Evolutionary conservation across 2,888 invertebrate genomes (phyloP).

Genomic region (Carpatolechia fugitivella): DNA sequence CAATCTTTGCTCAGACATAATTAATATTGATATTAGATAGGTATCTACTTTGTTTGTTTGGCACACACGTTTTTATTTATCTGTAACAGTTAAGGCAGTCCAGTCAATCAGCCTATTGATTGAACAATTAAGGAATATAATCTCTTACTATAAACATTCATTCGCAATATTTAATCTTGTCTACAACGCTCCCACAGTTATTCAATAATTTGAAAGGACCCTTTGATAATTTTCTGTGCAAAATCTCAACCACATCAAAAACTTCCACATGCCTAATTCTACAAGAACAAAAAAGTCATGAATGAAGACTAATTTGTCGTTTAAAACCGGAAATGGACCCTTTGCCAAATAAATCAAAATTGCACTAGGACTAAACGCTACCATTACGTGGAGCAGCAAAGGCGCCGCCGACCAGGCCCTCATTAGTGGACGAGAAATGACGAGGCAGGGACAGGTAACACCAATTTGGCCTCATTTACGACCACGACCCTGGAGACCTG

Average conservation of each 20-base stretch:
- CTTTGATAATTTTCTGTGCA: no score
- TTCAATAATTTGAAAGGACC: constrained; percentile 8
- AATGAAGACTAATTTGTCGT: constrained; percentile 53
- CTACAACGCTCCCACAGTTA: not conserved
- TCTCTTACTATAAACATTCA: no score
- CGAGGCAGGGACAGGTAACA: constrained; percentile 39
- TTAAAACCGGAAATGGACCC: constrained; percentile 69
- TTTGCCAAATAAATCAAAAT: constrained; percentile 74
- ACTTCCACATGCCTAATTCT: not conserved
- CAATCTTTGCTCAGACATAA: not conserved
- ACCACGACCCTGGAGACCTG: not conserved
- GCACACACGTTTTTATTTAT: not conserved
- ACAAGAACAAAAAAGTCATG: constrained; percentile 37
- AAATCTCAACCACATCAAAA: not conserved
- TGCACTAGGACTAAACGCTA: constrained; percentile 51
- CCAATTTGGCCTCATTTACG: constrained; percentile 49
- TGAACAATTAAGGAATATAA: no score
- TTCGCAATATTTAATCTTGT: no score
- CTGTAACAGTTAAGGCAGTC: not conserved
- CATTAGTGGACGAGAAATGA: constrained; percentile 50
- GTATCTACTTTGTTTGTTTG: not conserved
- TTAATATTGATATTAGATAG: not conserved
- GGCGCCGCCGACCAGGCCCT: constrained; percentile 44
- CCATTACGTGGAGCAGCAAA: constrained; percentile 52
- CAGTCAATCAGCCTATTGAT: no score